Percentiles rank a stretch among this genome's conserved stretches.
phyloP scores from a whole-genome alignment of 2,888 invertebrate species.

The Adelphocoris suturalis region DNA sequence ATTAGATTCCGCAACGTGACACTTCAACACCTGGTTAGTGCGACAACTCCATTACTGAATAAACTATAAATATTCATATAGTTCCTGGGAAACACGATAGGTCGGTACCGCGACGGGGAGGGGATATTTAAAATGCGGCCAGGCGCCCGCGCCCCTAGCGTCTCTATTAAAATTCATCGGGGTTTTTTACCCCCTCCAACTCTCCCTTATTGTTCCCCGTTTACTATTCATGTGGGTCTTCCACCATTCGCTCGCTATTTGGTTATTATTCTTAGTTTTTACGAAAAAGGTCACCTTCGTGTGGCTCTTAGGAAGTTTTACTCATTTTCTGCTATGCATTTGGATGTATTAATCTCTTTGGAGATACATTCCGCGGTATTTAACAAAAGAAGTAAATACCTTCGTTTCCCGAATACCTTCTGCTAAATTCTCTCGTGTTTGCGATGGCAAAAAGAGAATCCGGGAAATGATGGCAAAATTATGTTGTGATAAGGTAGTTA shows the following conservation, averaged over 20 bases:
- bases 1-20: neutral
- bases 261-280: neutral
- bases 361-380: too few relatives aligned
- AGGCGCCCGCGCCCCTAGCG: slow-evolving; percentile 9
- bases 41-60: neutral
- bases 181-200: neutral
- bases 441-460: too few relatives aligned
- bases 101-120: neutral
- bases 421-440: too few relatives aligned
- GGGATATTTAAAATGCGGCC: slow-evolving; percentile 5
- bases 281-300: neutral
- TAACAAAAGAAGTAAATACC: too few relatives aligned
- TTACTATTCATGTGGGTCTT: slow-evolving; percentile 19
- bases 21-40: neutral
- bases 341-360: neutral
- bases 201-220: neutral
- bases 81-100: neutral
- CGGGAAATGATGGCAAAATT: too few relatives aligned
- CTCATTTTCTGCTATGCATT: too few relatives aligned
- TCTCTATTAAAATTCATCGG: slow-evolving; percentile 34
- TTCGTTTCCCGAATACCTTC: too few relatives aligned
- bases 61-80: slow-evolving; percentile 12
- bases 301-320: too few relatives aligned
- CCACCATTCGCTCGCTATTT: neutral
- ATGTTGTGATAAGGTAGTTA: too few relatives aligned